A percentile compares a stretch with the other conserved stretches of the same genome.
Evolutionary conservation across 2,797 vertebrate genomes (phyloP).

Genomic region (Austrolebias charrua): DNA sequence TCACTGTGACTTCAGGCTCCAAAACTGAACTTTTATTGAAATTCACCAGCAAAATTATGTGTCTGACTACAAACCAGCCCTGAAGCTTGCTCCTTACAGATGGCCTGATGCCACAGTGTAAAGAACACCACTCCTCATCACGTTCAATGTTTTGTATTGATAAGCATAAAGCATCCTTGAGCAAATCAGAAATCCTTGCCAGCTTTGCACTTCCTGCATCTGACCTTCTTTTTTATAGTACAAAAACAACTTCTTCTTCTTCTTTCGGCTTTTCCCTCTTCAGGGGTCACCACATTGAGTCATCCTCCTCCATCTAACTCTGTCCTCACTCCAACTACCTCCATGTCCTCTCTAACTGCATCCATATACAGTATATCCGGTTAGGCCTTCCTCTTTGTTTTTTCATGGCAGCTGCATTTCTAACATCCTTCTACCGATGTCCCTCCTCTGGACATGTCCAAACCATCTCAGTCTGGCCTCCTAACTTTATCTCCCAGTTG

Average conservation of each 20-base stretch:
- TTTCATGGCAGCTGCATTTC: no score
- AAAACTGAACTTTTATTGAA: conserved; percentile 5
- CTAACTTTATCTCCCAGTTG: no score
- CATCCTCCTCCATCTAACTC: neutral
- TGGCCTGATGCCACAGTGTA: conserved; percentile 57
- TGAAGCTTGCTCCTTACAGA: conserved; percentile 38
- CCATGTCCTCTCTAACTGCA: no score
- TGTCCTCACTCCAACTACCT: neutral
- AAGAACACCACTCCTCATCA: conserved; percentile 52
- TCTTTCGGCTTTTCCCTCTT: no score
- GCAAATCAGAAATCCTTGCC: conserved; percentile 57
- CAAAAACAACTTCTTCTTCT: conserved; percentile 1
- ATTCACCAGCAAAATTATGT: conserved; percentile 23
- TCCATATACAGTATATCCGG: no score
- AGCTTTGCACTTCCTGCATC: conserved; percentile 29
- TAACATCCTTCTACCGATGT: no score
- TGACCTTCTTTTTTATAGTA: conserved; percentile 25
- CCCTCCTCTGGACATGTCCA: no score
- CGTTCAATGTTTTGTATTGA: conserved; percentile 57
- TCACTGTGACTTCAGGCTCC: conserved; percentile 1
- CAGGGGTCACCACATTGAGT: no score
- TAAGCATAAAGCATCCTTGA: conserved; percentile 60
- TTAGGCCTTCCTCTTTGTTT: no score
- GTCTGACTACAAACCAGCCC: conserved; percentile 24
- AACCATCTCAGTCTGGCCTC: no score